phyloP scores from a whole-genome alignment of 1,140 invertebrate species.

The Aphidius gifuensis region DNA sequence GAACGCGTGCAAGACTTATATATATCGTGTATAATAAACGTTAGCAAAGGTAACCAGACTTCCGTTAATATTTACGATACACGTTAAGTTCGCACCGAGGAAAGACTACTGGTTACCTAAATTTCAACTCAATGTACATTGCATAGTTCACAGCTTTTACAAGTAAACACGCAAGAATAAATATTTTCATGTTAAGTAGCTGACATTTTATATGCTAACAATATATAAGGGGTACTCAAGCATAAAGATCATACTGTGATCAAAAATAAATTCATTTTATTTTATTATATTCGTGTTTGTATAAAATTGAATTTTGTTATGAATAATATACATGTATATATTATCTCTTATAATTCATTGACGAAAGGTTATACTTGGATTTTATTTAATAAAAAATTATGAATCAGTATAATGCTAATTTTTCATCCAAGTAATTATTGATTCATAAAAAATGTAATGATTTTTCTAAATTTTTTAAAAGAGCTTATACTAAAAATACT shows the following conservation, averaged over 20 bases:
- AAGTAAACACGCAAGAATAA: constrained; percentile 12
- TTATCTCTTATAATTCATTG: too few relatives aligned
- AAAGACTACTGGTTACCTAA: constrained; percentile 6
- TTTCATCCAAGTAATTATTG: too few relatives aligned
- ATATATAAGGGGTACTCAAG: not conserved
- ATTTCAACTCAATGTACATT: not conserved
- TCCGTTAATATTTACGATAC: constrained; percentile 23
- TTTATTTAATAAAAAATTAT: too few relatives aligned
- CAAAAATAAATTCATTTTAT: not conserved
- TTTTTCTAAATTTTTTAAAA: too few relatives aligned
- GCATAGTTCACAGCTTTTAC: constrained; percentile 5
- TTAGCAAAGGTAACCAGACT: constrained; percentile 16
- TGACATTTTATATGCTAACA: not conserved
- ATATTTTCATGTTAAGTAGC: not conserved
- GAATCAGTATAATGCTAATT: too few relatives aligned
- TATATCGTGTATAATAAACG: constrained; percentile 19
- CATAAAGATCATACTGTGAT: not conserved
- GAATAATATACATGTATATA: not conserved
- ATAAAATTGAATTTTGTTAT: not conserved
- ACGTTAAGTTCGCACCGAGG: constrained; percentile 9
- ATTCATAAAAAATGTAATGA: too few relatives aligned
- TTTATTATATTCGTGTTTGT: not conserved
- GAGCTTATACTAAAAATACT: too few relatives aligned
- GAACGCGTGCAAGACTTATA: too few relatives aligned
- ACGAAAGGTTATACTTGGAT: too few relatives aligned